Base-by-base conservation (phyloP, 53 echinoderm and acorn worm species). In the Mesocentrotus franciscanus region DNA sequence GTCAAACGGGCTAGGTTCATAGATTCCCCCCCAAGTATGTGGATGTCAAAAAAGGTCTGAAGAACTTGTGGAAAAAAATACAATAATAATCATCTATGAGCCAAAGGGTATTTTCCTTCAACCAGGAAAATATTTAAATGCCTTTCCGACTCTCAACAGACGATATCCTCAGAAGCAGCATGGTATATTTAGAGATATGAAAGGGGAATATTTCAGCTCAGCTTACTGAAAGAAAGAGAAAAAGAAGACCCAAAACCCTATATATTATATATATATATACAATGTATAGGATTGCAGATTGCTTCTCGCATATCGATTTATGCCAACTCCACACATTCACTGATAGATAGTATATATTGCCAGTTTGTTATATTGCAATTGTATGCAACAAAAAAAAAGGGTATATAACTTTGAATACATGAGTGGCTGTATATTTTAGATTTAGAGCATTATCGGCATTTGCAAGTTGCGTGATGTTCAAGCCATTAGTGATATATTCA, bases 401-500 rank as follows among this genome's bases (percentile, higher is more conserved):
- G 9, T 22, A 39, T 36, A 39, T 81, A 81, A 81, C 20, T 39
- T 81, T 20, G 39, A 20, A 81, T 81, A 42, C 81, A 81, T 20
- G 17, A 79, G 79, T 79, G 36, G 22, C 8, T 39, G 42, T 8
- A 81, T 42, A 12, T 34, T 78, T 78, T 78, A 2, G 9, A 12
- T 32, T 30, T 84, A 49, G 10, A 87, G 87, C 57, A 87, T 58
- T 27, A 87, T 87, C 58, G 2, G 58, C 58, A 26, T 87, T 87
- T 56, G 58, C 58, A 57, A 33, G 17, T 0, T 57, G 87, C 58
- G 87, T 11, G 56, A n/a, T 57, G 15, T 27, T 56, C 12, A 87
- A 87, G 87, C 36, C 81, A 87, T 87, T 57, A 87, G 58, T 87
- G 58, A 58, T 87, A n/a, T 18, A 36, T 56, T 87, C 22, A 13